A percentile compares a stretch with the other conserved stretches of the same genome.
phyloP scores from a whole-genome alignment of 2,113 vertebrate genomes.

The Sigmodon hispidus region DNA sequence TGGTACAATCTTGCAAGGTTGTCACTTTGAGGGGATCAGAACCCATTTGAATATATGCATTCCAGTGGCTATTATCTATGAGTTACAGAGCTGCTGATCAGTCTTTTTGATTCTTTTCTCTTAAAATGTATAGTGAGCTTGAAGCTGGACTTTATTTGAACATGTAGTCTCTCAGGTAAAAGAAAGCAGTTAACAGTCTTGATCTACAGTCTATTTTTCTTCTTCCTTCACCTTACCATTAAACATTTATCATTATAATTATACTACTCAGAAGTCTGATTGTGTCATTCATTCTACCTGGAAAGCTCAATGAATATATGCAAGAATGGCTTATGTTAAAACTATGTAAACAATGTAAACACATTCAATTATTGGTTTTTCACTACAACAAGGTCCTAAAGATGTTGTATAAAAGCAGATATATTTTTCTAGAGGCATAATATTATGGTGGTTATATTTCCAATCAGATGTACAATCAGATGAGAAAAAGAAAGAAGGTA shows the following conservation, averaged over 20 bases:
- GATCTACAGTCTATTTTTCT: conserved; percentile 6
- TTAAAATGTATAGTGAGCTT: not conserved
- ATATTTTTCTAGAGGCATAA: conserved; percentile 37
- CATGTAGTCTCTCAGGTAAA: conserved; percentile 9
- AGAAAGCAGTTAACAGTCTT: not conserved
- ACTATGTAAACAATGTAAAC: conserved; percentile 38
- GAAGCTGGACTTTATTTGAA: conserved; percentile 37
- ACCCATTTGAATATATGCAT: not conserved
- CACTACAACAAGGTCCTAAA: not conserved
- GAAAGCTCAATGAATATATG: not conserved
- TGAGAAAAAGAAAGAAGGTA: conserved; percentile 23
- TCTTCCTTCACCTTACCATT: not conserved
- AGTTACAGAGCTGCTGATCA: not conserved
- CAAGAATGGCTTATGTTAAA: conserved; percentile 3
- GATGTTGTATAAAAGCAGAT: conserved; percentile 40
- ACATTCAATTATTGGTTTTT: not conserved
- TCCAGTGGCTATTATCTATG: conserved; percentile 39
- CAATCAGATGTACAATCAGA: conserved; percentile 17
- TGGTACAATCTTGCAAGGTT: not conserved
- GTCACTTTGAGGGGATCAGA: not conserved
- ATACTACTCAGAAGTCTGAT: conserved; percentile 16
- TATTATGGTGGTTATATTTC: not conserved
- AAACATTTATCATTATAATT: conserved; percentile 51
- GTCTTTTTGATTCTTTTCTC: conserved; percentile 32
- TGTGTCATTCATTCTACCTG: not conserved